Evolutionary conservation across 30 jellyfish, hydroid and myxozoan species (phyloP).

Genomic region (Turritopsis rubra): DNA sequence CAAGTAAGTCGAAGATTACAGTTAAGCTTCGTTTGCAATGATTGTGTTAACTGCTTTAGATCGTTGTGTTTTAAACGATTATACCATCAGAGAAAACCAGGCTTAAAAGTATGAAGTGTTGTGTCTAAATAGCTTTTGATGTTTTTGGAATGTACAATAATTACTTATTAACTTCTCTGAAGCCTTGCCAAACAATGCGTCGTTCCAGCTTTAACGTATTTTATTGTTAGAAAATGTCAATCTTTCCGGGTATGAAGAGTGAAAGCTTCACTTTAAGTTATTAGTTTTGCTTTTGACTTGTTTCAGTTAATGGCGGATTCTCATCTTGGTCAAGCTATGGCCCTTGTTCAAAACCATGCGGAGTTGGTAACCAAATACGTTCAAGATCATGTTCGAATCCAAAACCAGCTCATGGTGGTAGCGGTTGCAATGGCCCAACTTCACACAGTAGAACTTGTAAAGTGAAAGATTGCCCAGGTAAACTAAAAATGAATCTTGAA

Average conservation of each 20-base stretch:
- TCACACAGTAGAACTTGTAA: conserved; percentile 12
- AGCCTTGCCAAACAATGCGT: too few species aligned
- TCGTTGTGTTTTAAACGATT: too few species aligned
- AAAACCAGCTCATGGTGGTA: conserved; percentile 37
- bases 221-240: background rate
- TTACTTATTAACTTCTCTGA: too few species aligned
- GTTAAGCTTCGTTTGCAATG: too few species aligned
- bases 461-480: conserved; percentile 33
- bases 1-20: conserved; percentile 12
- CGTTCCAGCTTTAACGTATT: too few species aligned
- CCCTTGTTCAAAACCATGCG: conserved; percentile 45
- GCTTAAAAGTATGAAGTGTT: too few species aligned
- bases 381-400: conserved; percentile 49
- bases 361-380: conserved; percentile 51
- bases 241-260: background rate
- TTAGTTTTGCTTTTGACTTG: background rate
- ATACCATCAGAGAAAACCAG: too few species aligned
- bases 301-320: conserved; percentile 23
- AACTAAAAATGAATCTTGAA: background rate
- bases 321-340: conserved; percentile 40
- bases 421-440: conserved; percentile 4
- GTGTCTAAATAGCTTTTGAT: too few species aligned
- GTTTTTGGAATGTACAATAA: too few species aligned
- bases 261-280: background rate
- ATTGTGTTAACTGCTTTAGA: too few species aligned